Percentiles rank a stretch among this genome's conserved stretches.
Evolutionary conservation across 2,113 vertebrate species (phyloP).

Genomic region (Melanotaenia duboulayi): DNA sequence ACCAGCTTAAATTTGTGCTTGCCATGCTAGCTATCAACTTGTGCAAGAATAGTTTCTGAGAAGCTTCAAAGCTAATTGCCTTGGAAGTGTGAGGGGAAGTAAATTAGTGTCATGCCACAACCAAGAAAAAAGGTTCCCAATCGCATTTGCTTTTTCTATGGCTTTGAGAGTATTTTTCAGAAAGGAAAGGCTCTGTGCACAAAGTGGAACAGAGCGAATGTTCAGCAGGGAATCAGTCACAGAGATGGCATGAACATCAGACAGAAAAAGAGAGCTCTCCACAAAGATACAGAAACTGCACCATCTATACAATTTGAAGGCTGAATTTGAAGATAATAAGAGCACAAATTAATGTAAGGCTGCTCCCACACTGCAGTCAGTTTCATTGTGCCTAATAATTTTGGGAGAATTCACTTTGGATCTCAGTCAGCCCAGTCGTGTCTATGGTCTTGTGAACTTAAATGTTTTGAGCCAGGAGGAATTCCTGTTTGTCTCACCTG

Average conservation of each 20-base stretch:
- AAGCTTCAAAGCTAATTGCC: slow-evolving; percentile 87
- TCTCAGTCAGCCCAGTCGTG: slow-evolving; percentile 15
- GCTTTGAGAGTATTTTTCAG: slow-evolving; percentile 77
- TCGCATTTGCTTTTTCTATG: slow-evolving; percentile 76
- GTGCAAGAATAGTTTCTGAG: slow-evolving; percentile 81
- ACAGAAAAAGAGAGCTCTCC: slow-evolving; percentile 47
- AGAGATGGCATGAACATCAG: slow-evolving; percentile 58
- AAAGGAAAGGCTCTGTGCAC: slow-evolving; percentile 60
- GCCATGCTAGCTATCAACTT: slow-evolving; percentile 80
- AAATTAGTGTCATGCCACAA: slow-evolving; percentile 84
- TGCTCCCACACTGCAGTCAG: slow-evolving; percentile 25
- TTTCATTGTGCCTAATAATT: slow-evolving; percentile 42
- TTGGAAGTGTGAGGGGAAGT: slow-evolving; percentile 83
- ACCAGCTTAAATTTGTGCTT: slow-evolving; percentile 81
- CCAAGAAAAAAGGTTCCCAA: slow-evolving; percentile 79
- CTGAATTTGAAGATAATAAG: slow-evolving; percentile 63
- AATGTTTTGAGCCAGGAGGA: slow-evolving; percentile 47
- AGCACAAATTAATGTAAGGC: slow-evolving; percentile 51
- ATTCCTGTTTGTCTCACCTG: slow-evolving; percentile 42
- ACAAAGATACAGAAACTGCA: slow-evolving; percentile 60
- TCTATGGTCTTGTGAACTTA: slow-evolving; percentile 26
- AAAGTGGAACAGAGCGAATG: slow-evolving; percentile 71
- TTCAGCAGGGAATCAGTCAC: slow-evolving; percentile 72
- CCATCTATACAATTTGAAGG: slow-evolving; percentile 60
- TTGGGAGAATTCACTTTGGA: slow-evolving; percentile 30